Base-by-base conservation (phyloP, 2,113 vertebrate genomes). In the Gasterosteus nipponicus region DNA sequence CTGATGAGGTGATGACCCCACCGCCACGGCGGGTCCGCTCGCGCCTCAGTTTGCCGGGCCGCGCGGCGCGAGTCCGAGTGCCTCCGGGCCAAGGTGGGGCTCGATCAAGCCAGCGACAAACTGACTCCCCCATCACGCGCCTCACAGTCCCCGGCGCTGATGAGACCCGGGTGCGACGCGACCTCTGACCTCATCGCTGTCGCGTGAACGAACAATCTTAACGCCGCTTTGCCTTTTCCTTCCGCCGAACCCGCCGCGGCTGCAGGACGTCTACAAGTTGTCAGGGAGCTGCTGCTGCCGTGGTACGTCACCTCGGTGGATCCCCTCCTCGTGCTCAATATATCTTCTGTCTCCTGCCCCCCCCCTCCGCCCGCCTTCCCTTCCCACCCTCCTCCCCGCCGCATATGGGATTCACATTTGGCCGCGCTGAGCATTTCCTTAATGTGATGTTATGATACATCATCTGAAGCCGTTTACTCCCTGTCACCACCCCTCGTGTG, bases 361-460 rank as follows among this genome's bases (percentile, higher is more conserved):
- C 35, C 38, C 63, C 66, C 51, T 26, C 4, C 60, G 56, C 4
- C 42, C 70, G 44, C 58, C 46, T 33, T n/a, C 70, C 61, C 76
- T 64, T 8, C 83, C 83, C 53, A 46, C 26, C 29, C 12, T 46
- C 67, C 58, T 35, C 15, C 53, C 22, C 4, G 22, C 41, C 38
- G 7, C 90, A 91, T 82, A 83, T 92, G 91, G 89, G 90, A 91
- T 91, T 92, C 85, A 75, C 89, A 91, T 93, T 92, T 90, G 85
- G 85, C 85, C 58, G 18, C 5, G 19, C 42, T 8, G 75, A 62
- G 38, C 76, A 6, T 86, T 83, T 16, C 71, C 82, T 89, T 91
- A 80, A 91, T 87, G 84, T 64, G 90, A 89, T 91, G 89, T 91
- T 91, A 81, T 88, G 88, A 90, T 85, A 84, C 85, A 91, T 89